Evolutionary conservation across 2,797 vertebrate genomes (phyloP), one percentile per base, ranked within the genome.

Genomic region (Dendrocincla fuliginosa): DNA sequence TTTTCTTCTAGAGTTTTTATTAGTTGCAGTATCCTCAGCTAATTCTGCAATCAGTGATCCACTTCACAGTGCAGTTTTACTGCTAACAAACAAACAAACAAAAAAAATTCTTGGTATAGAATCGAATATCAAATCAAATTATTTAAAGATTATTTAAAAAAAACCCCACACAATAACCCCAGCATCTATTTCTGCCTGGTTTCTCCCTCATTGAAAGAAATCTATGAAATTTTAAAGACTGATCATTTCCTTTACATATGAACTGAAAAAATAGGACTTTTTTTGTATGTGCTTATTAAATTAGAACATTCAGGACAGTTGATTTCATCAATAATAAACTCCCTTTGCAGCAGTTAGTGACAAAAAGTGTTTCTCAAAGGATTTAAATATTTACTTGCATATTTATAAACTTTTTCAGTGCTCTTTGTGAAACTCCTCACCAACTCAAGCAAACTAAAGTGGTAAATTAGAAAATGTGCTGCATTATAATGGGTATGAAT

Each of bases 301-400:
- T 90, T 80, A 56, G 39, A 85, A 75, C 60, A 90, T 44, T 27
- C 59, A 84, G 55, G 84, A 73, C 57, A 80, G 82, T 32, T 83
- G 65, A 68, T 80, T 85, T 92, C 69, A 91, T 85, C 75, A 95
- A 73, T 85, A 94, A 88, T 94, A 84, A 59, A 94, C 55, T 79
- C 50, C 32, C 23, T 87, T 95, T 89, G 57, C 49, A 85, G 64
- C n/a, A 80, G 86, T 80, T 92, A 92, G 52, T 80, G 77, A 70
- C 41, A 87, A 93, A 93, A 93, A 87, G 30, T 19, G 19, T 80
- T 94, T 93, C 84, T 81, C 53, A 61, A 73, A 35, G 59, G 89
- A 92, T 47, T 59, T 74, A 91, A 93, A 89, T 91, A 90, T 85
- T 95, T 96, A 49, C 61, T 85, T 86, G 80, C 42, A 41, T 76